These are phyloP conservation scores for Hylyphantes graminicola DNA, from an alignment of 1,140 invertebrate genomes.

Conservation along the genomic window DNA sequence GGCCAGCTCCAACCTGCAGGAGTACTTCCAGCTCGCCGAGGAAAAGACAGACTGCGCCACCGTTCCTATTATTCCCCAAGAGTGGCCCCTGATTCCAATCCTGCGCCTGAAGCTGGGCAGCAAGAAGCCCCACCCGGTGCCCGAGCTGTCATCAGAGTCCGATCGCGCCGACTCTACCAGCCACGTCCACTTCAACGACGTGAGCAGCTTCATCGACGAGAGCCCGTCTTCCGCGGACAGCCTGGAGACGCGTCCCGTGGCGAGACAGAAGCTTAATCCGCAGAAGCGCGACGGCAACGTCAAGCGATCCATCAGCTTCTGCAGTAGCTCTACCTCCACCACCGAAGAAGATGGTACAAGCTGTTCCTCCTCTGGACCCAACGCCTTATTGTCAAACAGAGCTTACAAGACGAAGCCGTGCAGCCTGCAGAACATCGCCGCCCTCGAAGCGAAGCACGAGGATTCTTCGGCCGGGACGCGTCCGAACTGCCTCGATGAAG, in stretches of 20 bases:
- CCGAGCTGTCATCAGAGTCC: conserved; percentile 25
- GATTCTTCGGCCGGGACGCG: neutral
- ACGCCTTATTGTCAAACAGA: conserved; percentile 56
- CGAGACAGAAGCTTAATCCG: conserved; percentile 24
- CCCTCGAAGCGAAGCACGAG: conserved; percentile 69
- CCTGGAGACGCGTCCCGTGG: conserved; percentile 23
- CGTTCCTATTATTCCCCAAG: conserved; percentile 8
- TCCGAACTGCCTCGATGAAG: too few relatives aligned
- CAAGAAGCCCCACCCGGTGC: conserved; percentile 48
- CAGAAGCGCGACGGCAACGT: conserved; percentile 13
- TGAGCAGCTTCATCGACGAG: conserved; percentile 60
- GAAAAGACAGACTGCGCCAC: conserved; percentile 29
- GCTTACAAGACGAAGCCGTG: conserved; percentile 80
- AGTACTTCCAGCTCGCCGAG: conserved; percentile 24
- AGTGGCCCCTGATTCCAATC: conserved; percentile 10
- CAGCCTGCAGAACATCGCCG: conserved; percentile 88
- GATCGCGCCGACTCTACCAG: conserved; percentile 28
- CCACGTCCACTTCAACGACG: conserved; percentile 48
- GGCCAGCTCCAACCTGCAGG: conserved; percentile 42
- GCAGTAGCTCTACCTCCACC: conserved; percentile 52
- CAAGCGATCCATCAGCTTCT: conserved; percentile 52
- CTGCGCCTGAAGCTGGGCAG: conserved; percentile 47
- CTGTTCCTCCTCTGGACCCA: conserved; percentile 34
- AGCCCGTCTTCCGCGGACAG: conserved; percentile 56
- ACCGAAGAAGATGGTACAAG: neutral